A percentile compares a stretch with the other conserved stretches of the same genome.
These are phyloP conservation scores for Bolinopsis microptera DNA, from an alignment of 37 sponge, comb jelly and placozoan species.

Conservation along the genomic window DNA sequence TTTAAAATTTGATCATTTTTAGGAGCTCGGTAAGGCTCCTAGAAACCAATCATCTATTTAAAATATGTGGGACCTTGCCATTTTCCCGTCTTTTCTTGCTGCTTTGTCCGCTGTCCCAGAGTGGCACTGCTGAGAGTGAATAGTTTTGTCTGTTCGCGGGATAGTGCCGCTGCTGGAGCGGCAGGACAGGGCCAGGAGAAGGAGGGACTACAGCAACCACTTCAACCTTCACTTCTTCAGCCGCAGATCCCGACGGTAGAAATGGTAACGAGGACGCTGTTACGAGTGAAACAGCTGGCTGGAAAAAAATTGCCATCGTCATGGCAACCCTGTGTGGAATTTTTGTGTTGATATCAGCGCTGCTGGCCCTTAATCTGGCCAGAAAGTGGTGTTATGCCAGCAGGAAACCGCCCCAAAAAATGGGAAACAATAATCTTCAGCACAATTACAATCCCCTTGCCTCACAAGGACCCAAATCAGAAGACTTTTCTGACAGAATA, in stretches of 20 bases:
- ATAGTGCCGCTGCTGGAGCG: neutral
- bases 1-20: neutral
- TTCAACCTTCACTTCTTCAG: neutral
- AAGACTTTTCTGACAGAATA: constrained; percentile 50
- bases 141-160: neutral
- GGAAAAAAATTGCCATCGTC: constrained; percentile 50
- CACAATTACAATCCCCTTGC: constrained; percentile 39
- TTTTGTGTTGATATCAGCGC: neutral
- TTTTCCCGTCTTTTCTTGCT: neutral
- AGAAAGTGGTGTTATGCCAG: neutral
- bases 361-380: constrained; percentile 40
- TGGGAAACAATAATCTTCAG: constrained; percentile 35
- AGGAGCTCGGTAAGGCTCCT: neutral
- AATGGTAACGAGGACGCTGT: neutral
- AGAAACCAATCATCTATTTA: neutral
- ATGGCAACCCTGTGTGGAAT: constrained; percentile 47
- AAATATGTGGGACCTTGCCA: neutral
- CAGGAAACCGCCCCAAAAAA: neutral
- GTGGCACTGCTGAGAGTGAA: neutral
- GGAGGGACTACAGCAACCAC: neutral
- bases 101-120: neutral
- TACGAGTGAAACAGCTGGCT: neutral
- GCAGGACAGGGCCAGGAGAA: neutral
- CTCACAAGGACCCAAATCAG: neutral
- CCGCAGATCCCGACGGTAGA: neutral